Percentiles rank a stretch among this genome's conserved stretches.
Evolutionary conservation across 2,888 invertebrate genomes (phyloP).

Genomic region (Nemurella pictetii): DNA sequence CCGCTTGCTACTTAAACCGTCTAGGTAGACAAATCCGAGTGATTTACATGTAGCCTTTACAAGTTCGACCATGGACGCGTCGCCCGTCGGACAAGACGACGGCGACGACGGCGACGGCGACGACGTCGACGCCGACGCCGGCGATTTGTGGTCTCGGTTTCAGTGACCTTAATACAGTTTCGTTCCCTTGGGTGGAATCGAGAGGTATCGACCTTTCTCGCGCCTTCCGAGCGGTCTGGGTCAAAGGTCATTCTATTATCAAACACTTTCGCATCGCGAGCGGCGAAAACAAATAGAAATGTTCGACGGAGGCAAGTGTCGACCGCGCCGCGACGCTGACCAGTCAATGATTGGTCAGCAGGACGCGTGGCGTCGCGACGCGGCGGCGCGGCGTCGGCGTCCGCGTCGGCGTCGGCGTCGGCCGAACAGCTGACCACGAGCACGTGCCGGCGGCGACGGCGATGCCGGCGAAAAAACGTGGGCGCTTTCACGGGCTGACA

Average conservation of each 20-base stretch:
- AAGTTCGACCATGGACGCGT: not conserved
- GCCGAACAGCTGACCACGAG: slow-evolving; percentile 1
- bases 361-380: slow-evolving; percentile 16
- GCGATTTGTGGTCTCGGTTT: slow-evolving; percentile 21
- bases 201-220: slow-evolving; percentile 32
- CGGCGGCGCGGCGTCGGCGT: not conserved
- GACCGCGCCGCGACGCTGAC: not conserved
- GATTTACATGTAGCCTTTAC: not conserved
- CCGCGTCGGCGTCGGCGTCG: not conserved
- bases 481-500: not conserved
- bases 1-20: not conserved
- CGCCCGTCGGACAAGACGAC: slow-evolving; percentile 8
- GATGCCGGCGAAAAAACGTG: not conserved
- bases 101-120: not conserved
- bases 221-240: slow-evolving; percentile 20
- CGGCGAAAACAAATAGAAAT: not conserved
- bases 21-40: not conserved
- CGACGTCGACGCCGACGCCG: not conserved
- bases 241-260: slow-evolving; percentile 29
- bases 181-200: slow-evolving; percentile 25
- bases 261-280: slow-evolving; percentile 6
- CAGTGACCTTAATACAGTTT: slow-evolving; percentile 21
- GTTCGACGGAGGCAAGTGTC: not conserved
- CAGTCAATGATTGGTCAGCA: not conserved
- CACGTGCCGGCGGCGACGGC: not conserved